Evolutionary conservation across 2,113 vertebrate species (phyloP), one percentile per base, ranked within the genome.

Genomic region (Myocastor coypus): DNA sequence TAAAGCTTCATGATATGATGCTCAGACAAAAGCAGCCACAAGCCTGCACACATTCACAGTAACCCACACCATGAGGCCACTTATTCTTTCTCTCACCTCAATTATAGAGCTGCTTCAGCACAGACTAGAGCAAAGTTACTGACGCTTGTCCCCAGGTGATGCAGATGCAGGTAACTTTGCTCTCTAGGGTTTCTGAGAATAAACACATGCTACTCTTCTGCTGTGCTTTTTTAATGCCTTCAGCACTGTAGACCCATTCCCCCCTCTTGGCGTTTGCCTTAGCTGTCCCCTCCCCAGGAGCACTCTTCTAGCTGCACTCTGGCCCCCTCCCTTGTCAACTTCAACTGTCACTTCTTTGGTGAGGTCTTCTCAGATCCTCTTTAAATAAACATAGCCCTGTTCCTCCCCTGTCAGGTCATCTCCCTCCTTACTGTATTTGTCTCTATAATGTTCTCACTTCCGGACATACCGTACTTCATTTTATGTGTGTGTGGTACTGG

Each of bases 1-100:
- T 14, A 7, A 26, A 4, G 16, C 24, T 10, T 59, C 20, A 13
- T 5, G 83, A 19, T 7, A 2, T 0, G 34, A 34, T 5, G 3
- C 40, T 13, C 14, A 5, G 28, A 24, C 46, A 40, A 30, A 68
- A 16, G 40, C 20, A 14, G 28, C 12, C 8, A 3, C 57, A 3
- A 55, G 16, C 5, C 10, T 71, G 32, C 40, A 13, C 19, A 19
- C 0, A 1, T 16, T 59, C 66, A 34, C 71, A 3, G 30, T 10
- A 57, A 63, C 46, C 10, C 32, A 14, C 1, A 13, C 46, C 64
- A 2, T 0, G 37, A 61, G 83, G n/a, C 77, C 10, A 16, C 32
- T 30, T 42, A 14, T 0, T 82, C 50, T n/a, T 46, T 20, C 52
- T n/a, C 64, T 34, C 11, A 12, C 40, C 16, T 57, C 17, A 30